Evolutionary conservation across 2,797 vertebrate species (phyloP).

Genomic region (Sylvia borin): DNA sequence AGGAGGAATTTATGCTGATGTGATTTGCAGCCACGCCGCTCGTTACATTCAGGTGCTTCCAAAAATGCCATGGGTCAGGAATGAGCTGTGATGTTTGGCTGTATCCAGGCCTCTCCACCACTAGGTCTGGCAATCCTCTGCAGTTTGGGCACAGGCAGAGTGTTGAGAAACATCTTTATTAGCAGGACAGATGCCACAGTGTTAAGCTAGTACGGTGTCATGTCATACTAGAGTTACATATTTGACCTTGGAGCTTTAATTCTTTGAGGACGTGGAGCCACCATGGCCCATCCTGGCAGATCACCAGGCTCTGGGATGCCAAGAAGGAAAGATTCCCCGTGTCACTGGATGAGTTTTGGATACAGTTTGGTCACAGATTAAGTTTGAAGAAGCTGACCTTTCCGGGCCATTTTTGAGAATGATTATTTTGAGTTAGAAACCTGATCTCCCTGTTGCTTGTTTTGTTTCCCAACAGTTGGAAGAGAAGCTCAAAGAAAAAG

Average conservation of each 20-base stretch:
- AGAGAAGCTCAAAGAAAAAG: constrained; percentile 98
- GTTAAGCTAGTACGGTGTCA: not conserved
- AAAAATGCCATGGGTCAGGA: not conserved
- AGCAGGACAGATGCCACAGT: not conserved
- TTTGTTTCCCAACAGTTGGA: constrained; percentile 84
- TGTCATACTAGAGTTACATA: not conserved
- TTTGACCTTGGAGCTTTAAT: not conserved
- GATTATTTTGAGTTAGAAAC: not conserved
- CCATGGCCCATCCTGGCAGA: not conserved
- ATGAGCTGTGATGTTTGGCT: constrained; percentile 38
- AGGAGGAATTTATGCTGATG: not conserved
- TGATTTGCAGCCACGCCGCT: not conserved
- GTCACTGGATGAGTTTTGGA: not conserved
- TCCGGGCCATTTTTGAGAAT: not conserved
- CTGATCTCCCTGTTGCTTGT: constrained; percentile 1
- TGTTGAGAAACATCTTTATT: constrained; percentile 36
- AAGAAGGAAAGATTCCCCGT: not conserved
- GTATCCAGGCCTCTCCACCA: not conserved
- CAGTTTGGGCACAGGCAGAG: not conserved
- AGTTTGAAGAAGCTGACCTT: not conserved
- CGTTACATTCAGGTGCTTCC: not conserved
- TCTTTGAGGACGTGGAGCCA: not conserved
- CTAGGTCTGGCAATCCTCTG: constrained; percentile 1
- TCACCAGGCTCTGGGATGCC: not conserved
- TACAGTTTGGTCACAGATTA: not conserved